These are phyloP conservation scores for Petrocephalus microphthalmus DNA, from an alignment of 2,113 vertebrate genomes.

Conservation along the genomic window DNA sequence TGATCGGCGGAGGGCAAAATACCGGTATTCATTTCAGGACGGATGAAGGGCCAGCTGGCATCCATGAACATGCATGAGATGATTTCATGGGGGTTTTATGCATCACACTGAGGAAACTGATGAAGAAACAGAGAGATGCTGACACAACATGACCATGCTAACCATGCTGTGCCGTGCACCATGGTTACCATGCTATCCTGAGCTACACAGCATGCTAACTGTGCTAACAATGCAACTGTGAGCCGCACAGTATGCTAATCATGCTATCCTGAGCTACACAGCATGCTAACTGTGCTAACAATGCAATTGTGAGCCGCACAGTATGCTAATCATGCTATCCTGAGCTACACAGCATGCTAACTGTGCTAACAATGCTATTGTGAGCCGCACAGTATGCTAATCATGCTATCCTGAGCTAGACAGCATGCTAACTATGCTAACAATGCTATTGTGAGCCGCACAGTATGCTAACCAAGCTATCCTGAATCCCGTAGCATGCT, in stretches of 20 bases:
- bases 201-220: neutral
- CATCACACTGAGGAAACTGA: neutral
- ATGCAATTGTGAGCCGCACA: neutral
- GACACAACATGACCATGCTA: neutral
- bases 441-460: too few relatives aligned
- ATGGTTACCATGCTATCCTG: neutral
- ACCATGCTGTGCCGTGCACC: neutral
- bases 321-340: neutral
- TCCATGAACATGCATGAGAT: neutral
- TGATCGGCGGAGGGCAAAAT: neutral
- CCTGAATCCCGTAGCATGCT: neutral
- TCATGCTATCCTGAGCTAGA: neutral
- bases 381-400: neutral
- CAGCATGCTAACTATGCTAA: neutral
- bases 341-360: neutral
- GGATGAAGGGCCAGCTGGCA: neutral
- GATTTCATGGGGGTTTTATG: neutral
- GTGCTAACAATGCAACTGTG: neutral
- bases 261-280: neutral
- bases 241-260: neutral
- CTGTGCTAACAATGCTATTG: neutral
- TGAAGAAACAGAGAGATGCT: neutral
- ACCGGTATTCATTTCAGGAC: neutral
- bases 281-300: neutral
- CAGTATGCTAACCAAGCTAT: neutral